A percentile compares a stretch with the other conserved stretches of the same genome.
Evolutionary conservation across 1,140 invertebrate species (phyloP).

Genomic region (Drosophila suzukii): DNA sequence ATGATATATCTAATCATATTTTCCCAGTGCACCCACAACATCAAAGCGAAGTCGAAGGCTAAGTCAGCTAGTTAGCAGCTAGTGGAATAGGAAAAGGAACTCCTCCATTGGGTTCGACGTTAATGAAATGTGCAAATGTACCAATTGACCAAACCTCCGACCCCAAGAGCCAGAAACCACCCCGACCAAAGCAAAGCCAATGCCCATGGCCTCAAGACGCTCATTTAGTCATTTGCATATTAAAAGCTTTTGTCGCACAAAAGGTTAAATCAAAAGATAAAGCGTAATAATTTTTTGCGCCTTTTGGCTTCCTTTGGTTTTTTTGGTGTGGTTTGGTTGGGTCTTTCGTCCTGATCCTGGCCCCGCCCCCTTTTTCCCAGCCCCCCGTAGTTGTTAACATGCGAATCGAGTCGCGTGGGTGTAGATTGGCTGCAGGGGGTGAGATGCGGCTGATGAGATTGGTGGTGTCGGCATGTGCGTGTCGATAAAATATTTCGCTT

Average conservation of each 20-base stretch:
- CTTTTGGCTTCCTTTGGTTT: slow-evolving; percentile 34
- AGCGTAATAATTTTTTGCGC: slow-evolving; percentile 66
- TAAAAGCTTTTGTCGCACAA: slow-evolving; percentile 81
- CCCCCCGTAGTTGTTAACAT: slow-evolving; percentile 63
- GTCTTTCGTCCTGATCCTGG: slow-evolving; percentile 19
- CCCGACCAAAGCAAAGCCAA: not conserved
- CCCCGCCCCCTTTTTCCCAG: not conserved
- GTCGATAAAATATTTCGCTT: slow-evolving; percentile 79
- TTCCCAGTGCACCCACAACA: slow-evolving; percentile 39
- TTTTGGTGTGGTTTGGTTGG: slow-evolving; percentile 6
- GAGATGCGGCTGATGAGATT: slow-evolving; percentile 6
- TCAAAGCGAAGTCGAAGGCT: slow-evolving; percentile 64
- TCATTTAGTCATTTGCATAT: slow-evolving; percentile 82
- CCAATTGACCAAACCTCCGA: slow-evolving; percentile 73
- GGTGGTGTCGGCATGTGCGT: slow-evolving; percentile 63
- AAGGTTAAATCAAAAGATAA: slow-evolving; percentile 73
- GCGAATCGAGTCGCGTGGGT: slow-evolving; percentile 56
- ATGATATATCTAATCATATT: no score
- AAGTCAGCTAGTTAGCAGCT: slow-evolving; percentile 69
- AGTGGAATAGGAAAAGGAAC: slow-evolving; percentile 16
- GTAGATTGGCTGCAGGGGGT: slow-evolving; percentile 22
- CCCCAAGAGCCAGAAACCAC: slow-evolving; percentile 17
- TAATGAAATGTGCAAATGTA: slow-evolving; percentile 82
- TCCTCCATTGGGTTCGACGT: slow-evolving; percentile 51
- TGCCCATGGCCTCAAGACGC: slow-evolving; percentile 56